phyloP scores from a whole-genome alignment of 2,888 invertebrate species.

The Phyto melanocephala region DNA sequence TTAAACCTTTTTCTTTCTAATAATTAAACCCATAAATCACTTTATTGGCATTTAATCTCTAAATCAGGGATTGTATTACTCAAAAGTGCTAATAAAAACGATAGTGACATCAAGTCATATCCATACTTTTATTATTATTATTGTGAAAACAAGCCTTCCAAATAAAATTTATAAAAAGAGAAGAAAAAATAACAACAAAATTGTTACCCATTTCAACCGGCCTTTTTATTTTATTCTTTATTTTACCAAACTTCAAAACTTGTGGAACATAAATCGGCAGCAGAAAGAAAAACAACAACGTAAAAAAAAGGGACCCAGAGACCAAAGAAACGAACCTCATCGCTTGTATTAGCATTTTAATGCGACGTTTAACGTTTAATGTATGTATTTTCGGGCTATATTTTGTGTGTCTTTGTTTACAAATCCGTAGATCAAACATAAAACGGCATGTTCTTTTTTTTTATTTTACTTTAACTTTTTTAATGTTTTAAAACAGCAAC shows the following conservation, averaged over 20 bases:
- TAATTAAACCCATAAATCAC: neutral
- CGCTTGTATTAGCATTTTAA: slow-evolving; percentile 59
- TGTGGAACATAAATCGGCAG: neutral
- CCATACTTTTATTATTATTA: neutral
- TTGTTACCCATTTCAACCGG: slow-evolving; percentile 43
- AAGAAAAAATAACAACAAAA: slow-evolving; percentile 5
- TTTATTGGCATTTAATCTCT: neutral
- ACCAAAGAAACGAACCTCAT: slow-evolving; percentile 36
- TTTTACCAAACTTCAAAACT: slow-evolving; percentile 7
- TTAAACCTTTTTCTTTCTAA: neutral
- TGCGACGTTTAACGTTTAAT: slow-evolving; percentile 62
- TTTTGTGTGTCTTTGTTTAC: slow-evolving; percentile 46
- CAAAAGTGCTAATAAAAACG: slow-evolving; percentile 17
- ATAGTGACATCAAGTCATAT: slow-evolving; percentile 28
- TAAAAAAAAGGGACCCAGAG: neutral
- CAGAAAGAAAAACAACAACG: neutral
- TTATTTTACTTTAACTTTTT: neutral
- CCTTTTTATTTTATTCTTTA: neutral
- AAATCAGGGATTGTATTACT: slow-evolving; percentile 13
- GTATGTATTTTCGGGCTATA: slow-evolving; percentile 53
- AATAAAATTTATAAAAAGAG: neutral
- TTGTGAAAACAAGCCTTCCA: no score
- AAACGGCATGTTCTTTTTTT: slow-evolving; percentile 51
- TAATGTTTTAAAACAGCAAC: neutral
- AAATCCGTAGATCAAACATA: slow-evolving; percentile 62